Percentiles rank a stretch among this genome's conserved stretches.
phyloP scores from a whole-genome alignment of 1,140 invertebrate genomes.

The Cotesia chilonis region DNA sequence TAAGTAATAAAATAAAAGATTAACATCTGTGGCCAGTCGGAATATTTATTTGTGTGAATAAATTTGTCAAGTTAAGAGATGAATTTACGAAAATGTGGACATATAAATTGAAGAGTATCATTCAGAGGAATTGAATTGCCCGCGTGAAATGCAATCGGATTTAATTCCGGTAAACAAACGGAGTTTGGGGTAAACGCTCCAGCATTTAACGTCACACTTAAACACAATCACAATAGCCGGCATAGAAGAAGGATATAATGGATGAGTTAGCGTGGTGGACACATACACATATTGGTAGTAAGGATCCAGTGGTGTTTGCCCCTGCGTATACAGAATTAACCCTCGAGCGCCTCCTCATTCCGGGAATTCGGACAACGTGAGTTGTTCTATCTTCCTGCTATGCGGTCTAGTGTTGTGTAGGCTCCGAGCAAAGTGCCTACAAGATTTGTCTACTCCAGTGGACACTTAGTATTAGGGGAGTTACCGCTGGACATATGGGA shows the following conservation, averaged over 20 bases:
- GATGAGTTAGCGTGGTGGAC: neutral
- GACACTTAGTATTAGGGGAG: constrained; percentile 50
- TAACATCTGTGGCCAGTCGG: constrained; percentile 24
- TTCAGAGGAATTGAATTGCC: neutral
- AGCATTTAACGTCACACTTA: constrained; percentile 16
- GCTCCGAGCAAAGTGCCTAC: constrained; percentile 37
- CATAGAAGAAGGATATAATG: constrained; percentile 6
- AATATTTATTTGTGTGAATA: constrained; percentile 11
- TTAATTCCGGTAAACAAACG: constrained; percentile 41
- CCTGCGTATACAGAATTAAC: constrained; percentile 5
- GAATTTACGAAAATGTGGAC: neutral
- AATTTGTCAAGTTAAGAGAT: neutral
- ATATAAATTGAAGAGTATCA: neutral
- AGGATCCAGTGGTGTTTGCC: constrained; percentile 1
- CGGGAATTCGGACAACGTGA: neutral
- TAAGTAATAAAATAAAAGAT: neutral
- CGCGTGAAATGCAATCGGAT: constrained; percentile 37
- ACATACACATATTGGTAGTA: neutral
- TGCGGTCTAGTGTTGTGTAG: constrained; percentile 12
- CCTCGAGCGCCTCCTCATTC: neutral
- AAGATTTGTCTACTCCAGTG: constrained; percentile 48
- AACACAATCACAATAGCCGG: neutral
- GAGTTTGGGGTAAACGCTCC: constrained; percentile 21
- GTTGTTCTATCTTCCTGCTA: neutral
- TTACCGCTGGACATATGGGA: constrained; percentile 55